Percentiles rank a stretch among this genome's conserved stretches.
Conservation (phyloP, 1,140 invertebrate genomes). For the Aphelinus atriplicis region DNA sequence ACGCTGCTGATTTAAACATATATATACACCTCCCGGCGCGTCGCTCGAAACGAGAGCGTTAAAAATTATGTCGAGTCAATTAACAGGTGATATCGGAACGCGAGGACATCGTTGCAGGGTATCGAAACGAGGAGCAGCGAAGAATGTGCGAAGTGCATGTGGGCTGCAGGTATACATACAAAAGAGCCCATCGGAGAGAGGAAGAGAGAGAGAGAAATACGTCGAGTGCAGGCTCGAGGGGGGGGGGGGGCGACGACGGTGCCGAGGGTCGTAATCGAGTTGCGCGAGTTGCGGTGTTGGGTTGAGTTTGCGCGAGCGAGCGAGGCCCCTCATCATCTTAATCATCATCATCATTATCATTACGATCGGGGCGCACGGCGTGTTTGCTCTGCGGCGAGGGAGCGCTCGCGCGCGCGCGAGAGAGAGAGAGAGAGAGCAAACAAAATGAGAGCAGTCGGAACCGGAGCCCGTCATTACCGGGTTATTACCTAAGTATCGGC, state of each 20-base stretch:
- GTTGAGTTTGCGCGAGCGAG: conserved; percentile 47
- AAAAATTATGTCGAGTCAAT: too few relatives aligned
- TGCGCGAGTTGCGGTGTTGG: not conserved
- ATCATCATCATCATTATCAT: conserved; percentile 47
- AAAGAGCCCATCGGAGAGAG: not conserved
- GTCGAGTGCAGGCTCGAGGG: too few relatives aligned
- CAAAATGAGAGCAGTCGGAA: conserved; percentile 54
- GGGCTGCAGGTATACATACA: too few relatives aligned
- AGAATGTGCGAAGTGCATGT: conserved; percentile 12
- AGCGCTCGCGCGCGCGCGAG: conserved; percentile 19
- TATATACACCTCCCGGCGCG: too few relatives aligned
- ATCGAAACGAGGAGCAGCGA: not conserved
- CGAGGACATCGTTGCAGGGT: too few relatives aligned
- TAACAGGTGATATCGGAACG: too few relatives aligned
- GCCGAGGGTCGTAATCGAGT: conserved; percentile 29
- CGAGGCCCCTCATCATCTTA: conserved; percentile 55
- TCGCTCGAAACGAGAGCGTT: too few relatives aligned
- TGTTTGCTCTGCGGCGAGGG: conserved; percentile 43
- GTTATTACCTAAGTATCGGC: conserved; percentile 61
- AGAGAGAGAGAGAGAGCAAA: conserved; percentile 45
- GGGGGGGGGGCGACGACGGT: not conserved
- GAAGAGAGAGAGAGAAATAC: not conserved
- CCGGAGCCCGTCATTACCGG: conserved; percentile 55
- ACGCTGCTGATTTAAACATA: too few relatives aligned
- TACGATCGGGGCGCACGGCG: conserved; percentile 34